Percentiles rank a stretch among this genome's conserved stretches.
These are phyloP conservation scores for Sturnus vulgaris DNA, from an alignment of 2,113 vertebrate genomes.

Conservation along the genomic window DNA sequence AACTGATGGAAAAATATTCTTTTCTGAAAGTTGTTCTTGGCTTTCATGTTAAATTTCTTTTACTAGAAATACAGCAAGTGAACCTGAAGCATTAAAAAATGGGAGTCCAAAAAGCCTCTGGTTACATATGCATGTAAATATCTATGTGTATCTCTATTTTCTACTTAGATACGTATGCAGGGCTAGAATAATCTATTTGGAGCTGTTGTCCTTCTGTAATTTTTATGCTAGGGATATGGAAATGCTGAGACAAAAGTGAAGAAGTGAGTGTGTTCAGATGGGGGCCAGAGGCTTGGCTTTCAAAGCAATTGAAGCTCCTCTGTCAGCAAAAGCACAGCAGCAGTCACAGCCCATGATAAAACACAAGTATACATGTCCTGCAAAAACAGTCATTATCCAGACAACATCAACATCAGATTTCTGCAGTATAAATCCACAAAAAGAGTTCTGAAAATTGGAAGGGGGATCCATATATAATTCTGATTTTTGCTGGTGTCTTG, in stretches of 20 bases:
- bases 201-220: neutral
- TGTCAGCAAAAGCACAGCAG: neutral
- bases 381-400: neutral
- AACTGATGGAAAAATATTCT: neutral
- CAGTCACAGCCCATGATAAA: neutral
- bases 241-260: neutral
- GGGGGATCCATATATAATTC: neutral
- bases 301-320: neutral
- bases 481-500: neutral
- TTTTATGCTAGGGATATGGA: neutral
- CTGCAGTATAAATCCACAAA: neutral
- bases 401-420: neutral
- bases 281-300: neutral
- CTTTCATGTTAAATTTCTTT: neutral
- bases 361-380: neutral
- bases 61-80: neutral
- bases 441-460: neutral
- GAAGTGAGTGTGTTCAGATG: neutral
- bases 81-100: neutral
- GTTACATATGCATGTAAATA: rapidly evolving
- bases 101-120: neutral
- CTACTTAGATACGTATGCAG: rapidly evolving
- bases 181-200: neutral
- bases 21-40: neutral
- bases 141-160: neutral